Base-by-base conservation (phyloP, 1,140 invertebrate species). In the Drosophila athabasca region DNA sequence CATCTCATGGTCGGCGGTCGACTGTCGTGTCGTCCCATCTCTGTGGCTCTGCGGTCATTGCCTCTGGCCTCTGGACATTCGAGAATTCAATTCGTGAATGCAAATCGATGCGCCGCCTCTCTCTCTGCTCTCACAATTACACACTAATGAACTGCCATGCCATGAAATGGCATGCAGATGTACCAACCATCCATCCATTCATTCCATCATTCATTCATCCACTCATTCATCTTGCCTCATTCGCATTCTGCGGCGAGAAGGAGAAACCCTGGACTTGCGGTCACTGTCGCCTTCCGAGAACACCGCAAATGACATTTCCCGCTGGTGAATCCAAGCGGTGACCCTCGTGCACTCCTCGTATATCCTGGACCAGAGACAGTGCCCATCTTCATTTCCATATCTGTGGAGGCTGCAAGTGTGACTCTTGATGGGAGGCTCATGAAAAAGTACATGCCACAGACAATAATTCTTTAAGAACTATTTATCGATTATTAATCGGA, bases 91-190 rank as follows among this genome's bases (percentile, higher is more conserved):
- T 81, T 81, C 35, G 35, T 39, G 13, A 62, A 61, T 73, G 59
- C 71, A 59, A 76, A 76, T 69, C 55, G 58, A 59, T 35, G 17
- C 19, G 39, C 57, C 17, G 17, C 17, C 17, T 39, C 22, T 15
- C 13, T 53, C 7, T 29, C n/a, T 4, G 9, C 29, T 9, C 29
- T 2, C 62, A 64, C 76, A 73, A 79, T 79, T 79, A 79, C 55
- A 68, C 54, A 67, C 78, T 81, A 81, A 80, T 80, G 78, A 80
- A 80, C 48, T 80, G 44, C 49, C 60, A 44, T 59, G 52, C 17
- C 17, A 19, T 19, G n/a, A n/a, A n/a, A n/a, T n/a, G 17, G 17
- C 54, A 52, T 26, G 5, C 5, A 5, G 4, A 4, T 26, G 2
- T 49, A 3, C 45, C 19, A 17, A 6, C 6, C 9, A 2, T 2